Evolutionary conservation across 23 tunicate species (phyloP).

Genomic region (Corella eumyota): DNA sequence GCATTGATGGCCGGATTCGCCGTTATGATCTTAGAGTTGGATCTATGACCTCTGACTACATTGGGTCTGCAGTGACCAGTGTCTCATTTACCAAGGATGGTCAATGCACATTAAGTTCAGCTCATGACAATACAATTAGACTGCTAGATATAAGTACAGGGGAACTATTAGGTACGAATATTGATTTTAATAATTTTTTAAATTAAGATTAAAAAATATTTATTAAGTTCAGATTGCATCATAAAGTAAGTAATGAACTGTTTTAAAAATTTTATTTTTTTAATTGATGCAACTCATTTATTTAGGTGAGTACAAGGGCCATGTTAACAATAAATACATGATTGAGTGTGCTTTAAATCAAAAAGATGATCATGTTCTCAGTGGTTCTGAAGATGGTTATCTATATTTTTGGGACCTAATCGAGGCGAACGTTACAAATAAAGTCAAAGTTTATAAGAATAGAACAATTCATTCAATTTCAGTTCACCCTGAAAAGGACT

Average conservation of each 20-base stretch:
- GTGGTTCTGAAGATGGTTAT: constrained; percentile 89
- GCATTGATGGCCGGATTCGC: constrained; percentile 70
- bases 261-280: too few species aligned
- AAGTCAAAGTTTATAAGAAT: constrained; percentile 23
- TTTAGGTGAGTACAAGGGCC: constrained; percentile 85
- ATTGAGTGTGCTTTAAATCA: constrained; percentile 64
- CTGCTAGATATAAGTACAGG: constrained; percentile 66
- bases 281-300: too few species aligned
- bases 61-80: constrained; percentile 77
- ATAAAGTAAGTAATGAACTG: too few species aligned
- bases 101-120: constrained; percentile 61
- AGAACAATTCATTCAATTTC: constrained; percentile 50
- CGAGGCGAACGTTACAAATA: constrained; percentile 52
- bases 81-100: constrained; percentile 73
- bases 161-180: constrained; percentile 57
- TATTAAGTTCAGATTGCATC: background rate
- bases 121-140: constrained; percentile 74
- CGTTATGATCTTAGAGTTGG: constrained; percentile 83
- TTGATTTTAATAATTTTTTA: too few species aligned
- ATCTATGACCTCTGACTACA: constrained; percentile 59
- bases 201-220: background rate
- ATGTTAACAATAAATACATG: constrained; percentile 71
- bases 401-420: constrained; percentile 84
- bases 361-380: constrained; percentile 81
- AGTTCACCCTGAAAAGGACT: constrained; percentile 61